Conservation (phyloP, 2,888 invertebrate genomes). For the Rapana venosa region DNA sequence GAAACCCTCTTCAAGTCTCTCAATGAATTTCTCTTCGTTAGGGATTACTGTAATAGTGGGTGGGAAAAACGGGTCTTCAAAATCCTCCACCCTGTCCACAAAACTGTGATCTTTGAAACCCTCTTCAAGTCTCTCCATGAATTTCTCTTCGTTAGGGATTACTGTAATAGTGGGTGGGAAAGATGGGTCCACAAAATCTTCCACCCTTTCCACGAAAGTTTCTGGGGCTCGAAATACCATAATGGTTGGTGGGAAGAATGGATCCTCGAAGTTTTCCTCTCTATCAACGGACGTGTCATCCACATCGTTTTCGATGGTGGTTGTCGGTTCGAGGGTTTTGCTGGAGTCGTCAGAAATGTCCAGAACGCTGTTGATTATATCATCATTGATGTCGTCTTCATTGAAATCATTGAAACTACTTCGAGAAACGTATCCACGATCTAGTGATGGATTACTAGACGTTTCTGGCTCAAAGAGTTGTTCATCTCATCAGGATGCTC, state of each 20-base stretch:
- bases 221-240: not conserved
- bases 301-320: not conserved
- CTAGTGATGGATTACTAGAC: too few relatives aligned
- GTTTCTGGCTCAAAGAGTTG: too few relatives aligned
- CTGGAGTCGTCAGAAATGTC: slow-evolving; percentile 12
- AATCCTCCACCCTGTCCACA: too few relatives aligned
- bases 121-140: too few relatives aligned
- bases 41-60: too few relatives aligned
- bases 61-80: too few relatives aligned
- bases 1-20: too few relatives aligned
- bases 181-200: not conserved
- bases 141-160: too few relatives aligned
- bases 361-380: not conserved
- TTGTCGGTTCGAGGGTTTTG: not conserved
- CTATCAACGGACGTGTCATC: not conserved
- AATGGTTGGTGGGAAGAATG: not conserved
- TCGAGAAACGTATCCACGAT: too few relatives aligned
- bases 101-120: too few relatives aligned
- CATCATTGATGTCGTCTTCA: not conserved
- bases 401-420: not conserved
- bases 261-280: not conserved
- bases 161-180: not conserved
- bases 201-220: slow-evolving; percentile 11
- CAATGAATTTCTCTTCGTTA: too few relatives aligned
- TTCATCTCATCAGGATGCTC: too few relatives aligned